These are phyloP conservation scores for Anolis apletophallus DNA, from an alignment of 2,797 vertebrate genomes.

Conservation along the genomic window DNA sequence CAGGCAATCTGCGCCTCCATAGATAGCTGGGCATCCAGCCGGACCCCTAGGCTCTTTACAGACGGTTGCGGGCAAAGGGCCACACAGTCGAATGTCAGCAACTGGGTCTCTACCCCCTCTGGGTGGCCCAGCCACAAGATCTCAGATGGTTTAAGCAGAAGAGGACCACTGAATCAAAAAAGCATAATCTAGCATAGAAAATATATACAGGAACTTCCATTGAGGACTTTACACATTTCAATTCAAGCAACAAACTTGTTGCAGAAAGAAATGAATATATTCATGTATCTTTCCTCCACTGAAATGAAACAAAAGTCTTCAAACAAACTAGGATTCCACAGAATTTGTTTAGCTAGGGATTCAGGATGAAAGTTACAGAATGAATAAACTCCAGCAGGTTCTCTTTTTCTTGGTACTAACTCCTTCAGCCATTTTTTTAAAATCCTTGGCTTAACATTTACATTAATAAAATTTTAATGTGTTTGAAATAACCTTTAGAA, in stretches of 20 bases:
- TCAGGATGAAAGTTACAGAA: constrained; percentile 9
- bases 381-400: constrained; percentile 15
- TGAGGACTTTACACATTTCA: neutral
- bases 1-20: too few relatives aligned
- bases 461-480: constrained; percentile 63
- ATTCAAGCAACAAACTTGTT: neutral
- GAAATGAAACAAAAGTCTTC: neutral
- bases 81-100: too few relatives aligned
- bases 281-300: neutral
- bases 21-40: too few relatives aligned
- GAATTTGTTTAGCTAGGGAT: neutral
- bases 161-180: neutral
- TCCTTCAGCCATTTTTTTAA: constrained; percentile 36
- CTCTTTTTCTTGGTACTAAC: constrained; percentile 44
- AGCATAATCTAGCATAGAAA: neutral
- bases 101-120: too few relatives aligned
- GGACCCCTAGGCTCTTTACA: too few relatives aligned
- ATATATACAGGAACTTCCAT: neutral
- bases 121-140: too few relatives aligned
- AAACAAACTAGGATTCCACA: neutral
- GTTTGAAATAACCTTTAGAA: constrained; percentile 57
- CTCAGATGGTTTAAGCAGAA: neutral
- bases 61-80: too few relatives aligned
- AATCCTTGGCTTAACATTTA: constrained; percentile 44
- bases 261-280: neutral